Conservation (phyloP, 2,888 invertebrate species). For the Limnephilus marmoratus region DNA sequence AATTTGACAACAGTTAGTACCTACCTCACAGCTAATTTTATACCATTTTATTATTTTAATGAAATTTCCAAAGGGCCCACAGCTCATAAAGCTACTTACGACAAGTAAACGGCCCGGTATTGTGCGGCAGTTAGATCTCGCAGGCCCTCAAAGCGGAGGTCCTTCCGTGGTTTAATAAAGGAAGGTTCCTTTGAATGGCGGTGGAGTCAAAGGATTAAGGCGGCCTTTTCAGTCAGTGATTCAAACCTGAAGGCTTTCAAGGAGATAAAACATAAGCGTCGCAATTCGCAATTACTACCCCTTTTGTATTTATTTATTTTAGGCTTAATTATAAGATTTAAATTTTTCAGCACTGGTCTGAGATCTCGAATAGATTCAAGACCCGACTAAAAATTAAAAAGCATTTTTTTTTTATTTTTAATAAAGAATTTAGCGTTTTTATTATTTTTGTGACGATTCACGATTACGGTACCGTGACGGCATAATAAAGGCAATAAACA, state of each 20-base stretch:
- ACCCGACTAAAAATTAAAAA: neutral
- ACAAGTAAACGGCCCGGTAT: neutral
- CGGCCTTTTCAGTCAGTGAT: conserved; percentile 8
- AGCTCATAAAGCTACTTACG: neutral
- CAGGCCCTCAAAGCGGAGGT: conserved; percentile 9
- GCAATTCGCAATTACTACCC: neutral
- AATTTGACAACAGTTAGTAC: neutral
- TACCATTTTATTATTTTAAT: neutral
- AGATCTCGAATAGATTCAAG: neutral
- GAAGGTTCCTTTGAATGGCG: conserved; percentile 16
- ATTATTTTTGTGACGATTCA: no score
- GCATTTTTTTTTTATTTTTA: no score
- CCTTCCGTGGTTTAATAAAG: conserved; percentile 21
- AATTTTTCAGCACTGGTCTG: neutral
- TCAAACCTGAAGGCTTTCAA: neutral
- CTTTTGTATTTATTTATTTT: neutral
- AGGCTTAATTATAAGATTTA: no score
- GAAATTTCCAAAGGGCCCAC: neutral
- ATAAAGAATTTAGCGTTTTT: no score
- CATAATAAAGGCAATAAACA: no score
- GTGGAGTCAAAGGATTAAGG: conserved; percentile 17
- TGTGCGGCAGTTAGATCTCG: neutral
- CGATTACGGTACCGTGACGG: no score
- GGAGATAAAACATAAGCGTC: neutral
- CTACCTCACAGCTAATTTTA: neutral